Base-by-base conservation (phyloP, 1,140 invertebrate species). In the Dryas iulia region DNA sequence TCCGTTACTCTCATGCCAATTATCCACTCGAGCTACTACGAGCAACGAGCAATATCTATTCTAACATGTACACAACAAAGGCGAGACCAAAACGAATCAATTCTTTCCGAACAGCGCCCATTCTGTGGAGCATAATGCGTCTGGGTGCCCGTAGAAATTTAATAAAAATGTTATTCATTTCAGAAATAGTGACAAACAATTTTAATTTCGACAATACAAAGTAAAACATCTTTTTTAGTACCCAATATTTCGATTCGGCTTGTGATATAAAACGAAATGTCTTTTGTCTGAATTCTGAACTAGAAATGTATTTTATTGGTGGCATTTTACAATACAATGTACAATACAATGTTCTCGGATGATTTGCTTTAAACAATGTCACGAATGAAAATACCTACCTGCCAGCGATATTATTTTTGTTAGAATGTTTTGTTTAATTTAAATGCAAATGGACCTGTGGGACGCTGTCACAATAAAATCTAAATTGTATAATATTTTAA, bases 171-270 rank as follows among this genome's bases (percentile, higher is more conserved):
- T 56, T 33, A 56, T 52, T 30, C 6, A 11, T 18, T 39, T 52
- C 28, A 58, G 5, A 62, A 57, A 62, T 61, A 11, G 54, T 33
- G 30, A 66, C 47, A 66, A 53, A 54, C 14, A 66, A 61, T 66
- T 73, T 73, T 66, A 70, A 73, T 73, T 66, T 66, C 12, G 21
- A 26, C 18, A 56, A 63, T 23, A 69, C 12, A 66, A 66, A 52
- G 33, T n/a, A 31, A 11, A 35, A 67, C 12, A 33, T 68, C 14
- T 58, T 65, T n/a, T 39, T 59, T 52, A 47, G 31, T 47, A 47
- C 14, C 39, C n/a, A 65, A 59, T 63, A 57, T 62, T 59, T 54
- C 11, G 3, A 24, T 59, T 39, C 52, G 58, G 18, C 25, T n/a
- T 10, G 30, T 56, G 25, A 54, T 54, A 56, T 65, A 35, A 61